Evolutionary conservation across 2,888 invertebrate species (phyloP), one percentile per base, ranked within the genome.

Genomic region (Willowsia nigromaculata): DNA sequence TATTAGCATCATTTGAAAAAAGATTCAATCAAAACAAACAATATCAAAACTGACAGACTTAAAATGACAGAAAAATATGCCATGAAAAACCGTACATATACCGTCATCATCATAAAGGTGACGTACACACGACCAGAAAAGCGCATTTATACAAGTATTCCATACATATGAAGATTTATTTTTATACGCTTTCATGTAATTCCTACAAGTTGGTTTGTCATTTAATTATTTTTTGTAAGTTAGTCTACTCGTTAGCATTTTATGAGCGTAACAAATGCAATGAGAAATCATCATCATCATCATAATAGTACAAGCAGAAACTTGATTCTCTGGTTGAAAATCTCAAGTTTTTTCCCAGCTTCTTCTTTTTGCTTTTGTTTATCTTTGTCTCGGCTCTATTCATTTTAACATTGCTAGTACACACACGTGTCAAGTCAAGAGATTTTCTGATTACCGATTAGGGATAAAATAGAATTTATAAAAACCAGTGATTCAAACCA

Each of bases 361-460:
- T 3, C 25, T 56, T 56, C n/a, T 56, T 18, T 15, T 22, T 25
- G 15, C 5, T 56, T 56, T 56, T 11, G 18, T 56, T 56, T 22
- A 22, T n/a, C 25, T 56, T 11, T 15, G 50, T 6, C 37, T 37
- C 50, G 2, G 7, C 5, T 3, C n/a, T 50, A 11, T 15, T 15
- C 50, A 50, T 50, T 3, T 3, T 50, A 3, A 13, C 50, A 50
- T 50, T 18, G 11, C 22, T 56, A 22, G 56, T 22, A 56, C 56
- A 56, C 25, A 56, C 56, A 56, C 56, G 56, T 56, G 56, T 56
- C 56, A 56, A n/a, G n/a, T n/a, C n/a, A n/a, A n/a, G n/a, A n/a
- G 15, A 22, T 56, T 56, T 22, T 25, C 3, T 9, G 56, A 56
- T 22, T 56, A 22, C 11, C 56, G 18, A 56, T 56, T 56, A 22